phyloP scores from a whole-genome alignment of 2,888 invertebrate genomes.

The Euplexia lucipara region DNA sequence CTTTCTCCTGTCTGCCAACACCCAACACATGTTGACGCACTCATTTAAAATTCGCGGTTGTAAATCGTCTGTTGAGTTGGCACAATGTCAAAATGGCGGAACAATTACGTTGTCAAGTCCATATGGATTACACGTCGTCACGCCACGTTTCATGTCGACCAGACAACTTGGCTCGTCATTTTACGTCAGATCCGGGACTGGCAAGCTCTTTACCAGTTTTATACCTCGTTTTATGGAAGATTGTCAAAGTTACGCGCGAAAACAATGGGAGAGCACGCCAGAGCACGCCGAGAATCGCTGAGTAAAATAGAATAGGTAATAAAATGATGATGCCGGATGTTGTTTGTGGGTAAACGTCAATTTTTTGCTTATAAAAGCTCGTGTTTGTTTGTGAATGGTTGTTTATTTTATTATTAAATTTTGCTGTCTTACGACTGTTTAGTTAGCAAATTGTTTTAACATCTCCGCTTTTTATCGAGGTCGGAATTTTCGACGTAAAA shows the following conservation, averaged over 20 bases:
- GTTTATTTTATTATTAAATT: slow-evolving; percentile 60
- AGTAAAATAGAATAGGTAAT: slow-evolving; percentile 68
- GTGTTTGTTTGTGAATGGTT: slow-evolving; percentile 47
- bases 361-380: slow-evolving; percentile 62
- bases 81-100: slow-evolving; percentile 80
- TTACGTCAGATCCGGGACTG: slow-evolving; percentile 64
- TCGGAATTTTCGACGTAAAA: slow-evolving; percentile 37
- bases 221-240: slow-evolving; percentile 72
- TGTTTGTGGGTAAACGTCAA: slow-evolving; percentile 64
- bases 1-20: slow-evolving; percentile 54
- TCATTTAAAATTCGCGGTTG: slow-evolving; percentile 69
- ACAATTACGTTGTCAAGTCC: slow-evolving; percentile 80
- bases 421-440: slow-evolving; percentile 49
- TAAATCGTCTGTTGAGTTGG: slow-evolving; percentile 72
- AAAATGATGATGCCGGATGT: slow-evolving; percentile 70
- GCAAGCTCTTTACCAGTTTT: slow-evolving; percentile 68
- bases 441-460: slow-evolving; percentile 56
- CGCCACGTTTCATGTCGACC: slow-evolving; percentile 70
- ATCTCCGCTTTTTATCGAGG: slow-evolving; percentile 41
- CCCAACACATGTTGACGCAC: slow-evolving; percentile 60
- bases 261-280: slow-evolving; percentile 68
- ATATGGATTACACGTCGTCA: slow-evolving; percentile 75
- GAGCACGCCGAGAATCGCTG: slow-evolving; percentile 63
- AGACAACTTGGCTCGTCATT: slow-evolving; percentile 72
- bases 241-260: slow-evolving; percentile 72